Percentiles rank a stretch among this genome's conserved stretches.
Conservation (phyloP, 2,888 invertebrate species). For the Parnassius mnemosyne region DNA sequence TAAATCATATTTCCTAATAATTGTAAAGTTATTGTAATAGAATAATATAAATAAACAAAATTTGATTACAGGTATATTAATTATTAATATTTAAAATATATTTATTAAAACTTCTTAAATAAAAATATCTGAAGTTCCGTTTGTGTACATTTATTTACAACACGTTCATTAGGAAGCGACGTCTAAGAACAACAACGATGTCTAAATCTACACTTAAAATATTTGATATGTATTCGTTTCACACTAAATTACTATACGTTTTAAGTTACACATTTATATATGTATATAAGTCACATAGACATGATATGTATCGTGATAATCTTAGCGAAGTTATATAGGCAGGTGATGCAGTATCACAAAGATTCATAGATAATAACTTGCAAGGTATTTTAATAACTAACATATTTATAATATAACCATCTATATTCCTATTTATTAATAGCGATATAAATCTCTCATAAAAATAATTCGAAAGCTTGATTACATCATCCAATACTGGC, state of each 20-base stretch:
- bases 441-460: conserved; percentile 28
- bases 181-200: conserved; percentile 73
- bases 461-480: conserved; percentile 28
- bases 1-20: too few species aligned
- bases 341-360: conserved; percentile 27
- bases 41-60: too few species aligned
- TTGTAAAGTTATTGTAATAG: too few species aligned
- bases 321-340: conserved; percentile 35
- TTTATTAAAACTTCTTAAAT: too few species aligned
- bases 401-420: conserved; percentile 15
- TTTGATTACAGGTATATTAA: too few species aligned
- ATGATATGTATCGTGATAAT: conserved; percentile 40
- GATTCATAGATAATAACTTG: conserved; percentile 6
- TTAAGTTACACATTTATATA: conserved; percentile 37
- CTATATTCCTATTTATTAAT: conserved; percentile 20
- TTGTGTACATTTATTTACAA: too few species aligned
- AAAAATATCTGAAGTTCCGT: too few species aligned
- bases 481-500: conserved; percentile 26
- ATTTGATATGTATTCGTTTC: conserved; percentile 50
- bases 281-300: conserved; percentile 34
- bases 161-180: conserved; percentile 48
- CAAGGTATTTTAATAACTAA: conserved; percentile 28
- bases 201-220: conserved; percentile 64
- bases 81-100: too few species aligned
- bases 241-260: conserved; percentile 39